Conservation (phyloP, 2,113 vertebrate species). For the Malurus melanocephalus region DNA sequence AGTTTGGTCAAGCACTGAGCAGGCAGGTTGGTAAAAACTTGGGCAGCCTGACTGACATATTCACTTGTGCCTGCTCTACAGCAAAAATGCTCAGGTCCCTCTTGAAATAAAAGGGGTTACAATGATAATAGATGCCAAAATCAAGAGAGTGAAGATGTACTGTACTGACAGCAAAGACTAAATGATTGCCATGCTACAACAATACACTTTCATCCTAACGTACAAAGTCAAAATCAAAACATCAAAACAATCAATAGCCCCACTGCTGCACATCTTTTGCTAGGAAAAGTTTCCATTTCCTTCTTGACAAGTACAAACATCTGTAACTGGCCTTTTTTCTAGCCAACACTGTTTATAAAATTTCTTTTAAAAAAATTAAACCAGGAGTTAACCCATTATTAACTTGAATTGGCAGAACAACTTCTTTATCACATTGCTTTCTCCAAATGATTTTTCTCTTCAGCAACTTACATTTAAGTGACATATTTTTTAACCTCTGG, state of each 20-base stretch:
- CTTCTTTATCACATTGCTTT: not conserved
- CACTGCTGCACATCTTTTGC: not conserved
- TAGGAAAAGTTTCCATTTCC: slow-evolving; percentile 22
- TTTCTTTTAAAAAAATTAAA: not conserved
- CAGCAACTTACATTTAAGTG: not conserved
- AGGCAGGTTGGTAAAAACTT: not conserved
- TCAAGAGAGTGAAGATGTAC: not conserved
- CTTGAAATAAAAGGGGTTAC: not conserved
- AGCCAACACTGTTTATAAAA: not conserved
- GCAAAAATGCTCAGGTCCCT: not conserved
- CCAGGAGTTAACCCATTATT: slow-evolving; percentile 1
- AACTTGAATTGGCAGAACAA: not conserved
- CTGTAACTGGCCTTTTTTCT: not conserved
- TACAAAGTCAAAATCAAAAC: not conserved
- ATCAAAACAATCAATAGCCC: not conserved
- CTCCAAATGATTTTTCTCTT: not conserved
- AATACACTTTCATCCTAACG: not conserved
- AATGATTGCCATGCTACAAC: not conserved
- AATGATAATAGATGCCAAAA: not conserved
- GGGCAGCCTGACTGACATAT: not conserved
- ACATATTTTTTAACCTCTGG: not conserved
- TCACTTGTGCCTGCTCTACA: not conserved
- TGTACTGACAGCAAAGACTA: not conserved
- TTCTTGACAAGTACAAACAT: not conserved
- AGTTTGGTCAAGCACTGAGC: not conserved